Evolutionary conservation across 2,888 invertebrate species (phyloP).

Genomic region (Endotricha flammealis): DNA sequence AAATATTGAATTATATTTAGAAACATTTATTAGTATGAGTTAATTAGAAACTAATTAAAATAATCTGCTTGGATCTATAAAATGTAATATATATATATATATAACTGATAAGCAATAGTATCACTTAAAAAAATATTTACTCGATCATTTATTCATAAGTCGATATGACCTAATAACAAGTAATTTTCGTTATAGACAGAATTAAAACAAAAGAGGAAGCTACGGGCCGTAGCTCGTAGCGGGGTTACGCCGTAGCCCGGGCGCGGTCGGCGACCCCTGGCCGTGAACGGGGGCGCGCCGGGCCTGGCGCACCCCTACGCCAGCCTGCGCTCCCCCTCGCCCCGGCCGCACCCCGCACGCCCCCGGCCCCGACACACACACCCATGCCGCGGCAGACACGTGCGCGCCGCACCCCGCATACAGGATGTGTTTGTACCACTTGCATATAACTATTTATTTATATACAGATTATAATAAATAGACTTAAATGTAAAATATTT

Average conservation of each 20-base stretch:
- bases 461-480: too few species aligned
- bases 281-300: slow-evolving; percentile 74
- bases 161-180: slow-evolving; percentile 55
- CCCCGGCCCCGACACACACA: slow-evolving; percentile 13
- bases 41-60: too few species aligned
- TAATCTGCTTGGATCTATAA: too few species aligned
- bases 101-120: too few species aligned
- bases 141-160: not conserved
- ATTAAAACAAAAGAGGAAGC: slow-evolving; percentile 65
- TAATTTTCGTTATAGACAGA: slow-evolving; percentile 34
- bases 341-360: slow-evolving; percentile 15
- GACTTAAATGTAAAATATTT: too few species aligned
- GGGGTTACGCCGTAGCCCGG: slow-evolving; percentile 70
- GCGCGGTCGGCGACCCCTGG: slow-evolving; percentile 77
- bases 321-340: slow-evolving; percentile 12
- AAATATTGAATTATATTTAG: too few species aligned
- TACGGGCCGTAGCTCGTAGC: slow-evolving; percentile 63
- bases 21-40: too few species aligned
- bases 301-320: slow-evolving; percentile 21
- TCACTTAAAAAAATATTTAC: not conserved
- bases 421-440: slow-evolving; percentile 19
- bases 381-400: slow-evolving; percentile 39
- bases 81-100: too few species aligned
- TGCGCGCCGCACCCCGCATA: slow-evolving; percentile 45
- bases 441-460: slow-evolving; percentile 5